Evolutionary conservation across 2,888 invertebrate species (phyloP), one percentile per base, ranked within the genome.

Genomic region (Melitaea athalia): DNA sequence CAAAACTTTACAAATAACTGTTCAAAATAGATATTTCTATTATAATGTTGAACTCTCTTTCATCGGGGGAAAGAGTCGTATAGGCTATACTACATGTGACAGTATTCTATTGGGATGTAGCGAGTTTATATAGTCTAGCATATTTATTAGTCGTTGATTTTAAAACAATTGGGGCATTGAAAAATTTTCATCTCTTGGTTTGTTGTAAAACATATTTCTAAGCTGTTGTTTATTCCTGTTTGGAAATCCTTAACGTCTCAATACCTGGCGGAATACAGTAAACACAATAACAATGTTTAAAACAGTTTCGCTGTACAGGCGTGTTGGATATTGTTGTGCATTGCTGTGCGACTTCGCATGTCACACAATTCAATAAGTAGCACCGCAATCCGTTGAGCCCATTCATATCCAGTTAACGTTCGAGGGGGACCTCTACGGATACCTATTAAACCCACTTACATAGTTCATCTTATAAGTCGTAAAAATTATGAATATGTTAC

Each of bases 351-450:
- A 67, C 64, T 52, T 69, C 65, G 73, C 74, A 71, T 76, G 76
- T 69, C 75, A 70, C 66, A 72, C 75, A 68, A 72, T 74, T 75
- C 73, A 72, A 76, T 76, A 75, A 75, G 69, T 66, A 59, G 17
- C 62, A 60, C 66, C 69, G 68, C 72, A 69, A 70, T 74, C 70
- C 70, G 73, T 64, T 70, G 68, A 64, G 61, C 62, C 67, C 72
- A 74, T 74, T 74, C 74, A 74, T 68, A 69, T 59, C 67, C 70
- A 72, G 71, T 71, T 72, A 73, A 68, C 71, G 64, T 15, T 61
- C 59, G 67, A 53, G 63, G 69, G 70, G 68, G 68, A 63, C 70
- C 33, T 60, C 59, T 57, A 64, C 47, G 45, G 33, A 55, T 55
- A 55, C 53, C 53, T 42, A 60, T 64, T 43, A 57, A 14, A 50